Percentiles rank a stretch among this genome's conserved stretches.
Evolutionary conservation across 2,888 invertebrate species (phyloP).

Genomic region (Boloria selene): DNA sequence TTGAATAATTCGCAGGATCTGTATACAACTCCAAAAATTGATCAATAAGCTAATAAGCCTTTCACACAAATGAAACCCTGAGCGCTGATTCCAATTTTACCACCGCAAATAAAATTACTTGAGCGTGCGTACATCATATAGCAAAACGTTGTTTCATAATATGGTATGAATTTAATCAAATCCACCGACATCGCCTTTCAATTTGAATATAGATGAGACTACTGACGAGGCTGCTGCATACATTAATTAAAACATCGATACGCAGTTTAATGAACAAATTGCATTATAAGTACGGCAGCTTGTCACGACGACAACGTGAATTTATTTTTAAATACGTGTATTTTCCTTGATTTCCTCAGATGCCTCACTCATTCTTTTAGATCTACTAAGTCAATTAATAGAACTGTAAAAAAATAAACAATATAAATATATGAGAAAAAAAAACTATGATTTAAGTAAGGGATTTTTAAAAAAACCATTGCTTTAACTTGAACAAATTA

Average conservation of each 20-base stretch:
- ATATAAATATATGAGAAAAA: no score
- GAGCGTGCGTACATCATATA: constrained; percentile 7
- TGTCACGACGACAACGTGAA: not conserved
- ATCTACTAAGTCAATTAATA: no score
- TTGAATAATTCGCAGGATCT: no score
- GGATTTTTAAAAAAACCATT: no score
- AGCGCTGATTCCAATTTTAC: constrained; percentile 15
- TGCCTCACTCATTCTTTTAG: no score
- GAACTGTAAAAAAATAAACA: no score
- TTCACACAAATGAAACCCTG: not conserved
- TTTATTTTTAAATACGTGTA: not conserved
- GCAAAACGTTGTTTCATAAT: constrained; percentile 15
- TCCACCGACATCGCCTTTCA: constrained; percentile 51
- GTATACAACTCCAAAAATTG: constrained; percentile 1
- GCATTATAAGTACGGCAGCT: constrained; percentile 14
- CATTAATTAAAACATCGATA: constrained; percentile 59
- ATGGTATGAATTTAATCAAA: constrained; percentile 56
- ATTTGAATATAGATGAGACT: constrained; percentile 70
- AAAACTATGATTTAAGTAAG: no score
- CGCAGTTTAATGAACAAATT: constrained; percentile 34
- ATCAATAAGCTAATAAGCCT: constrained; percentile 11
- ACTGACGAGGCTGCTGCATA: constrained; percentile 42
- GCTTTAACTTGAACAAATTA: no score
- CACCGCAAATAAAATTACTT: constrained; percentile 22
- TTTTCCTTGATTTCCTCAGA: not conserved